Conservation (phyloP, 1,140 invertebrate species). For the Aricia agestis region DNA sequence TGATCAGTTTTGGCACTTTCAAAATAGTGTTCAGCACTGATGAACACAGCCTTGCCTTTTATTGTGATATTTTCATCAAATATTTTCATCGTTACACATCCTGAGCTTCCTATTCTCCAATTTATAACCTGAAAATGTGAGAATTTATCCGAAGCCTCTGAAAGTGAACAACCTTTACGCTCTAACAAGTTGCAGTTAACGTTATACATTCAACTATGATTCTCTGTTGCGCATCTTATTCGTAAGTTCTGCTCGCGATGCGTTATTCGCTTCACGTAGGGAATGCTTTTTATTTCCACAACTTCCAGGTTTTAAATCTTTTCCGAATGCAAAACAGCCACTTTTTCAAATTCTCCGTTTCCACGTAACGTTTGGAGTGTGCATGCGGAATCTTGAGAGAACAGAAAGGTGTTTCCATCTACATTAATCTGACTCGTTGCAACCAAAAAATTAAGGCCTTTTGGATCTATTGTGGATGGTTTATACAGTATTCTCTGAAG, state of each 20-base stretch:
- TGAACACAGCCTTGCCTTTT: no score
- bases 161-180: not conserved
- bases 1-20: no score
- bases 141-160: not conserved
- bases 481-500: no score
- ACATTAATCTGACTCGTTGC: no score
- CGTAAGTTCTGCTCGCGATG: not conserved
- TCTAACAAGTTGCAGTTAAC: not conserved
- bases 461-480: no score
- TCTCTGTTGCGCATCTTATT: not conserved
- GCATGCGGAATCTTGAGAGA: no score
- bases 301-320: not conserved
- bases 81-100: no score
- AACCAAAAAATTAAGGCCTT: no score
- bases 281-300: not conserved
- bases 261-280: not conserved
- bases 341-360: constrained; percentile 1
- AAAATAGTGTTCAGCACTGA: no score
- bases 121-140: not conserved
- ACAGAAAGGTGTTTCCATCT: no score
- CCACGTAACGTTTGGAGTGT: not conserved
- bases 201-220: not conserved
- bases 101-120: no score
- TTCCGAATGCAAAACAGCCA: not conserved
- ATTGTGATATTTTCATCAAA: no score